Base-by-base conservation (phyloP, 1,140 invertebrate species). In the Drosophila parvula region DNA sequence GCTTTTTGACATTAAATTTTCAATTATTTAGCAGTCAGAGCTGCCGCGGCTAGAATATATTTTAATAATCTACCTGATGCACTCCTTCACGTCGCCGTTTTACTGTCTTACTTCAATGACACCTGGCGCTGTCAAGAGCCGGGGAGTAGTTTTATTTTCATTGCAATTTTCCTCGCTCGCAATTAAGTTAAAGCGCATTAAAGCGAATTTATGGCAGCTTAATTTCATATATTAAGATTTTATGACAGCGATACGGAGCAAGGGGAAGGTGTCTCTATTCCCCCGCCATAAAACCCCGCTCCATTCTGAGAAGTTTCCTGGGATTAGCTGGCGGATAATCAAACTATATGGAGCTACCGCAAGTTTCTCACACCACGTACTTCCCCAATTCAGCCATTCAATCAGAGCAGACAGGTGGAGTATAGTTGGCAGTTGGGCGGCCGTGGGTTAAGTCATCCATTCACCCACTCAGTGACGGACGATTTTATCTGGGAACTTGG, bases 191-290 rank as follows among this genome's bases (percentile, higher is more conserved):
- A 90, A 88, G 78, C 70, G 73, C 69, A 90, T 75, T 90, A 90
- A 90, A 78, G 80, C 73, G 77, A 90, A 90, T 90, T 90, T 90
- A 90, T 83, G 88, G 70, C 88, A 88, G 79, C 88, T 90, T 90
- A 79, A 90, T 90, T 90, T 85, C 82, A 88, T 88, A 88, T 90
- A 90, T 90, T 90, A 90, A 90, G 78, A 81, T 84, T 90, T 90
- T 81, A 90, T 79, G 78, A 18, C 69, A 34, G n/a, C 36, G 55
- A 58, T 64, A n/a, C 11, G 41, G 10, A 47, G 50, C 28, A 18
- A 40, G 18, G 18, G 47, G 28, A 45, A 56, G 50, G 41, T 41
- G 58, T 14, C 11, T 28, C 4, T 44, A 22, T 27, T 3, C 22
- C 1, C 22, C 22, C 22, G 22, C 22, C 74, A 77, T 77, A 68